These are phyloP conservation scores for Macrotus californicus DNA, from an alignment of 2,113 vertebrate genomes.

Conservation along the genomic window DNA sequence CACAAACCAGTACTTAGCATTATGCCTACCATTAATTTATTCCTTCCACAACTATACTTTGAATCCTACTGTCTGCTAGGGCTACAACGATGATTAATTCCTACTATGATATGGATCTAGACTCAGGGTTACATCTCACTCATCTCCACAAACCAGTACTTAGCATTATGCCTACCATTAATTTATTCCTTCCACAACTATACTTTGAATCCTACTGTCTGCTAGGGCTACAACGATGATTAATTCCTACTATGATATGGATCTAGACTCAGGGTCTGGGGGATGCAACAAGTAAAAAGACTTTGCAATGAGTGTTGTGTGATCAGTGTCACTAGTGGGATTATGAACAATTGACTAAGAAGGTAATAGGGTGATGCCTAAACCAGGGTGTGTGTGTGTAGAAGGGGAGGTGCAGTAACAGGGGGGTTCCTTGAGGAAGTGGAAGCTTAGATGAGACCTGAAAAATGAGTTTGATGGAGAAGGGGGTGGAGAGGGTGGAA, in stretches of 20 bases:
- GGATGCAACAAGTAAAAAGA: not conserved
- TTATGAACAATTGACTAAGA: not conserved
- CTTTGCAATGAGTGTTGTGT: not conserved
- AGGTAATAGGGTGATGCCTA: not conserved
- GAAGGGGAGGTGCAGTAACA: too few relatives aligned
- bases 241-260: not conserved
- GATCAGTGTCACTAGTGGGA: not conserved
- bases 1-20: not conserved
- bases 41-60: not conserved
- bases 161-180: not conserved
- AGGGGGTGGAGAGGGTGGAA: not conserved
- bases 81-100: not conserved
- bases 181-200: not conserved
- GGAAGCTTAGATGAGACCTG: not conserved
- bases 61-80: not conserved
- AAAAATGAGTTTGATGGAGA: not conserved
- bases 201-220: not conserved
- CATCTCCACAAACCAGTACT: too few relatives aligned
- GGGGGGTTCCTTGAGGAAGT: not conserved
- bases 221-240: not conserved
- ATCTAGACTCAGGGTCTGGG: not conserved
- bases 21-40: not conserved
- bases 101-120: not conserved
- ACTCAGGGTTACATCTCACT: too few relatives aligned
- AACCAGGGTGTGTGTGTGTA: too few relatives aligned